phyloP scores from a whole-genome alignment of 2,113 vertebrate genomes.

The Tachysurus vachellii region DNA sequence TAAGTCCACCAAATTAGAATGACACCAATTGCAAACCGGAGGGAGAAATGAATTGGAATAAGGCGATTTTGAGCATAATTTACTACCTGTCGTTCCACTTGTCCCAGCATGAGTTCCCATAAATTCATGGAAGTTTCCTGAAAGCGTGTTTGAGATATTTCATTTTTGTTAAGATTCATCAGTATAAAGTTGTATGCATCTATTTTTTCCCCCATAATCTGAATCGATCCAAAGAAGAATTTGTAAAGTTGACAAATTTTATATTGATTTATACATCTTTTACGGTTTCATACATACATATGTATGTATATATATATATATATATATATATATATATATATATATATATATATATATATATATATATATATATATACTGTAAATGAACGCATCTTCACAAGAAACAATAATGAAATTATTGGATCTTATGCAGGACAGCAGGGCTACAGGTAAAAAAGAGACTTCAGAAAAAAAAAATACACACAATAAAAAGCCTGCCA shows the following conservation, averaged over 20 bases:
- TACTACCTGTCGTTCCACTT: constrained; percentile 79
- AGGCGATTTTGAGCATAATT: constrained; percentile 63
- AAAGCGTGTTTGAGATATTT: constrained; percentile 76
- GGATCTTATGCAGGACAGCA: constrained; percentile 69
- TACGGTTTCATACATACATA: too few species aligned
- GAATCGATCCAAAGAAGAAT: constrained; percentile 12
- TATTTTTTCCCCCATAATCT: constrained; percentile 20
- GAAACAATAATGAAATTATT: constrained; percentile 69
- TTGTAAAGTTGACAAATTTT: not conserved
- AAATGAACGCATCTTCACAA: constrained; percentile 44
- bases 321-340: too few species aligned
- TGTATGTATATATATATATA: too few species aligned
- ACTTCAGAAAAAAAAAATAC: not conserved
- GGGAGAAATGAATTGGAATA: constrained; percentile 49
- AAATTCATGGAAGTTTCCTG: constrained; percentile 81
- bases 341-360: too few species aligned
- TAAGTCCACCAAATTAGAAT: constrained; percentile 47
- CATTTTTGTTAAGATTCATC: constrained; percentile 62
- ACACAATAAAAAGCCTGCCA: not conserved
- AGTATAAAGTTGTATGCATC: constrained; percentile 4
- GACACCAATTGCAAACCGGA: constrained; percentile 52
- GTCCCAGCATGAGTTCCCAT: constrained; percentile 77
- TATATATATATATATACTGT: too few species aligned
- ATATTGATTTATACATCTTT: too few species aligned
- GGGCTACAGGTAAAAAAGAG: constrained; percentile 45